These are phyloP conservation scores for Homarus americanus DNA, from an alignment of 1,140 invertebrate genomes.

Conservation along the genomic window DNA sequence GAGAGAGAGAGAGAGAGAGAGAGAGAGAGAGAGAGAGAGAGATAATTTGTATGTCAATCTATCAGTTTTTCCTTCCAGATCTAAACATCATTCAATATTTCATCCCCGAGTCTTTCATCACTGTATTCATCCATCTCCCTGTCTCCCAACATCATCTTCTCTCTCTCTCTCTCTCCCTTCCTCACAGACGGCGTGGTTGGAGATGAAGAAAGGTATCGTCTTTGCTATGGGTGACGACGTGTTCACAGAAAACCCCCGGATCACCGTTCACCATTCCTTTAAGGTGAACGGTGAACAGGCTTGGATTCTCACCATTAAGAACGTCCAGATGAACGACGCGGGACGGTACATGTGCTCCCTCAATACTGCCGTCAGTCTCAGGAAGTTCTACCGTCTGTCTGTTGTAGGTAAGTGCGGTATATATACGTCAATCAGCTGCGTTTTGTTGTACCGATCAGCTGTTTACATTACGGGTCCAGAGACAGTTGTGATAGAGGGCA, in stretches of 20 bases:
- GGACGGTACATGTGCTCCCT: constrained; percentile 43
- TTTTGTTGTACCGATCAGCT: too few species aligned
- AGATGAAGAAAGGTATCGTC: constrained; percentile 39
- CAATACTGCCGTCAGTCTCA: constrained; percentile 28
- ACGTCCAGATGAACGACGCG: constrained; percentile 9
- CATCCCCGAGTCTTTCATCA: not conserved
- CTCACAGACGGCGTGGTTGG: constrained; percentile 42
- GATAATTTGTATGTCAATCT: not conserved
- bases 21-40: constrained; percentile 19
- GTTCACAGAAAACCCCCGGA: constrained; percentile 45
- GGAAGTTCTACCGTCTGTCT: constrained; percentile 25
- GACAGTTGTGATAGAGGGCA: not conserved
- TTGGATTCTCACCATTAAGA: constrained; percentile 47
- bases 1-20: constrained; percentile 19
- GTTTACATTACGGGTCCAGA: too few species aligned
- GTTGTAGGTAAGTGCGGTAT: constrained; percentile 55
- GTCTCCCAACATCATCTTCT: not conserved
- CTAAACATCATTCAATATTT: too few species aligned
- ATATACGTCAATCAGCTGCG: too few species aligned
- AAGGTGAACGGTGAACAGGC: constrained; percentile 25
- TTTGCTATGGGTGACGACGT: constrained; percentile 52
- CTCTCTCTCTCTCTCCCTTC: not conserved
- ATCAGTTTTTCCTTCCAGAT: too few species aligned
- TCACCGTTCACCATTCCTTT: constrained; percentile 34
- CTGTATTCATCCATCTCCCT: not conserved